A percentile compares a stretch with the other conserved stretches of the same genome.
Evolutionary conservation across 2,888 invertebrate species (phyloP).

Genomic region (Drosophila pseudotakahashii): DNA sequence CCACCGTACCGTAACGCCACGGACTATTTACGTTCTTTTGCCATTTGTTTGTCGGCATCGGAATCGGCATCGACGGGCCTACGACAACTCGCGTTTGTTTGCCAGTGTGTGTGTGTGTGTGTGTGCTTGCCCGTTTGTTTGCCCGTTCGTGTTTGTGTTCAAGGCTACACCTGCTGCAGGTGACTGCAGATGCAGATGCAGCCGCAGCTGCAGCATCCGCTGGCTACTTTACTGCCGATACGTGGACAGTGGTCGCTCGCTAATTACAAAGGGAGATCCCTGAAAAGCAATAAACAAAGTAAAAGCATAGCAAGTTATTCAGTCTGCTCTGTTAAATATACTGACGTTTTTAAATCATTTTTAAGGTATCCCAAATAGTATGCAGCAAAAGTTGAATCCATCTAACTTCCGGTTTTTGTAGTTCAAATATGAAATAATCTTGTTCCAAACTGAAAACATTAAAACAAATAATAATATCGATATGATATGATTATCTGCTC

Average conservation of each 20-base stretch:
- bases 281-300: too few relatives aligned
- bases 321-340: too few relatives aligned
- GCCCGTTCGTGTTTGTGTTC: conserved; percentile 26
- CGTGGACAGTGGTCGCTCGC: conserved; percentile 21
- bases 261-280: conserved; percentile 5
- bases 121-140: conserved; percentile 5
- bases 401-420: too few relatives aligned
- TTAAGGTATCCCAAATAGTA: too few relatives aligned
- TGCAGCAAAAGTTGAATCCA: too few relatives aligned
- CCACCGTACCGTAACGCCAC: conserved; percentile 21
- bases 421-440: too few relatives aligned
- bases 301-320: too few relatives aligned
- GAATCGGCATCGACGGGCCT: conserved; percentile 25
- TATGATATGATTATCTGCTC: too few relatives aligned
- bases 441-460: too few relatives aligned
- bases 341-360: too few relatives aligned
- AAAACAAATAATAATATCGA: too few relatives aligned
- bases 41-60: conserved; percentile 31
- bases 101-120: background rate
- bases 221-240: conserved; percentile 35
- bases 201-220: conserved; percentile 32
- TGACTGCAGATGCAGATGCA: conserved; percentile 37
- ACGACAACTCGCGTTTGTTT: conserved; percentile 13
- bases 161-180: conserved; percentile 51
- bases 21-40: conserved; percentile 19